A percentile compares a stretch with the other conserved stretches of the same genome.
Conservation (phyloP, 1,140 invertebrate genomes). For the Drosophila malerkotliana region DNA sequence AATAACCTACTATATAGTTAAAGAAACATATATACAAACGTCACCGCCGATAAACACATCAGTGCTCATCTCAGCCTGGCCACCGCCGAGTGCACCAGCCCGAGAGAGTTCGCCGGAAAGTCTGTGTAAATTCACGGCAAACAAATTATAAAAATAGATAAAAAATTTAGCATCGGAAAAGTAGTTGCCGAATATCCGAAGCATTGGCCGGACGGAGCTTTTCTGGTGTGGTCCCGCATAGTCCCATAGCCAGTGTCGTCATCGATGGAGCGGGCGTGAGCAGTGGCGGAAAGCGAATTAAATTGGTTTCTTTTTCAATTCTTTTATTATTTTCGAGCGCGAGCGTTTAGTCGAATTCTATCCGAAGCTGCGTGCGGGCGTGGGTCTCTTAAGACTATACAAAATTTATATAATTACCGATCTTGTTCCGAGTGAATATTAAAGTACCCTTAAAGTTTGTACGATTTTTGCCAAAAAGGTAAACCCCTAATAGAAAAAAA, state of each 20-base stretch:
- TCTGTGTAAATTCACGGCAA: conserved; percentile 41
- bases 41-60: conserved; percentile 1
- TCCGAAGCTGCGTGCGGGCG: conserved; percentile 70
- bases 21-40: not conserved
- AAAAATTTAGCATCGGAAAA: conserved; percentile 50
- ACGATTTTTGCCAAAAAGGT: conserved; percentile 1
- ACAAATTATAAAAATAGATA: conserved; percentile 74
- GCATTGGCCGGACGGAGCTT: conserved; percentile 42
- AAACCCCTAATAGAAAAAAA: not conserved
- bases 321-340: conserved; percentile 39
- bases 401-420: conserved; percentile 22
- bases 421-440: not conserved
- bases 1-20: not conserved
- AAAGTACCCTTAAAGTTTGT: not conserved
- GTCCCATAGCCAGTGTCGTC: conserved; percentile 56
- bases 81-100: conserved; percentile 14
- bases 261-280: conserved; percentile 56
- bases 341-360: conserved; percentile 63
- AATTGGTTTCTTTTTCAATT: conserved; percentile 63
- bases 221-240: conserved; percentile 10
- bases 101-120: conserved; percentile 30
- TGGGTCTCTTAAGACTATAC: conserved; percentile 23
- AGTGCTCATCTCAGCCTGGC: not conserved
- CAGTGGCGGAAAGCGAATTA: conserved; percentile 35
- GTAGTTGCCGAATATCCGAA: conserved; percentile 72